These are phyloP conservation scores for Leguminivora glycinivorella DNA, from an alignment of 1,140 invertebrate genomes.

Conservation along the genomic window DNA sequence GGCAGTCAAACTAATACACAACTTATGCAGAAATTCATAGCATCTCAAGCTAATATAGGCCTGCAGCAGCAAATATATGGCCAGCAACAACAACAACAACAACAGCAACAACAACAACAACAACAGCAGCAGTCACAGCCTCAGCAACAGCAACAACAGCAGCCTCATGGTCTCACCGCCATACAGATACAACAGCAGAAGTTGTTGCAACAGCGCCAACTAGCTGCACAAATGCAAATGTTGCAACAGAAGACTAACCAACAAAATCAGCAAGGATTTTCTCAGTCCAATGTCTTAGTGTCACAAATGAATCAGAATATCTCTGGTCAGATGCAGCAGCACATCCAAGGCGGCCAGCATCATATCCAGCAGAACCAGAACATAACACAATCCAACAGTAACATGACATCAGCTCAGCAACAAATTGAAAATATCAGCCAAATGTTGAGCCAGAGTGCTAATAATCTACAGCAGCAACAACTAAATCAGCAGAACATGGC, in stretches of 20 bases:
- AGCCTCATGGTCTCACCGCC: constrained; percentile 68
- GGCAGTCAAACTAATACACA: constrained; percentile 68
- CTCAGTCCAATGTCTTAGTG: constrained; percentile 62
- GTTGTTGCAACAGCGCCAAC: constrained; percentile 73
- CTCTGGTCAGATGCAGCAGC: constrained; percentile 63
- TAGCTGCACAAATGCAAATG: constrained; percentile 72
- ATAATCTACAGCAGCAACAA: constrained; percentile 69
- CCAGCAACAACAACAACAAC: constrained; percentile 57
- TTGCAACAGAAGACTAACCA: constrained; percentile 69
- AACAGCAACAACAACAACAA: constrained; percentile 47
- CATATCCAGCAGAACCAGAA: constrained; percentile 59
- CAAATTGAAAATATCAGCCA: constrained; percentile 75
- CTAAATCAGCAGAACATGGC: constrained; percentile 66
- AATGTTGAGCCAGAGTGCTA: constrained; percentile 73
- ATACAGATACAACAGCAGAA: constrained; percentile 77
- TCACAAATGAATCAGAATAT: constrained; percentile 71
- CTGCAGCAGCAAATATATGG: constrained; percentile 47
- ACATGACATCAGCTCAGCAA: constrained; percentile 69
- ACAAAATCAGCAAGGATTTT: constrained; percentile 62
- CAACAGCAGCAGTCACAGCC: constrained; percentile 53
- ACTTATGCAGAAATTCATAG: constrained; percentile 68
- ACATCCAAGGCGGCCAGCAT: constrained; percentile 64
- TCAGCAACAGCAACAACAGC: constrained; percentile 50
- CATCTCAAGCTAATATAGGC: constrained; percentile 56
- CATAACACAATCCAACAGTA: constrained; percentile 60